Evolutionary conservation across 2,797 vertebrate genomes (phyloP), one percentile per base, ranked within the genome.

Genomic region (Schizopygopsis malacanthus): DNA sequence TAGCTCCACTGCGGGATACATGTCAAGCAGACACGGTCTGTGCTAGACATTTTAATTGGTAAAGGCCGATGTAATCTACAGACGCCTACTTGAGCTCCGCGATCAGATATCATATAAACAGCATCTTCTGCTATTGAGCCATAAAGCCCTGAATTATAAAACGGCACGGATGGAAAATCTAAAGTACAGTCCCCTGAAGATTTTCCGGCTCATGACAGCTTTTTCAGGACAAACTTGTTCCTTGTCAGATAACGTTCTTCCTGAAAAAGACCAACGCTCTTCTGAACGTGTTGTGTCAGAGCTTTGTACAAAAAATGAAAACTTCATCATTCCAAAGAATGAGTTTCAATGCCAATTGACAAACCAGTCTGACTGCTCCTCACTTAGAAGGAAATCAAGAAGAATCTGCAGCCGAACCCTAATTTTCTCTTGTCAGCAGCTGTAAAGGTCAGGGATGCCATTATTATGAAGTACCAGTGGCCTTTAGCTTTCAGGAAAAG

Each of bases 401-500:
- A 25, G 33, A 41, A 72, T 78, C 77, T 73, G 70, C 84, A 16
- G 76, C 37, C 61, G 33, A 88, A 67, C n/a, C 37, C 50, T 65
- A 11, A 45, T 43, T 81, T 84, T 83, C 61, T 71, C 50, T 20
- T 54, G 56, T 87, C 85, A 85, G 83, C 85, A 85, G 28, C 33
- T 75, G 47, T 45, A 83, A 80, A 89, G 88, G 83, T 87, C 86
- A 85, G 79, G 12, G 63, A 28, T 33, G 83, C 12, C 83, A 83
- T 87, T 83, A 87, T 61, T 59, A 63, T 50, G 45, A 69, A 71
- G 63, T 16, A 82, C 37, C 41, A 77, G 8, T 41, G 65, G 41
- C 80, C 81, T 84, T 87, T 77, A 77, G 47, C 61, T 78, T 25
- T 4, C 4, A 59, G 50, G 16, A 20, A 85, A 73, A 22, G 50